These are phyloP conservation scores for Sminthurides aquaticus DNA, from an alignment of 2,888 invertebrate genomes.

Conservation along the genomic window DNA sequence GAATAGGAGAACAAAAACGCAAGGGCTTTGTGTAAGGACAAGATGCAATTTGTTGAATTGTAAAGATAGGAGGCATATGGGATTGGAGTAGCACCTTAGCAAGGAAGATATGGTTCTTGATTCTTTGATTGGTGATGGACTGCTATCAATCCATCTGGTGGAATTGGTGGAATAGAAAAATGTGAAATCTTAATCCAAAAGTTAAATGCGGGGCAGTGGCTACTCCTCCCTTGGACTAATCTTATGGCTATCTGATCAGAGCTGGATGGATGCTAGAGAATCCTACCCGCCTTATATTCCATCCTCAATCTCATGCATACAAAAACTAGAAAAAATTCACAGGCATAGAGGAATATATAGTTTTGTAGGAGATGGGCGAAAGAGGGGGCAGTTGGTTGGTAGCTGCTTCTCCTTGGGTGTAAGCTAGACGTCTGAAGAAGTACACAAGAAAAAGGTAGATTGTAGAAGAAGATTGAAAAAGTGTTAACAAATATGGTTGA, in stretches of 20 bases:
- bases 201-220: not conserved
- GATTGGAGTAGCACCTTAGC: too few relatives aligned
- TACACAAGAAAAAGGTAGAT: not conserved
- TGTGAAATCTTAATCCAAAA: too few relatives aligned
- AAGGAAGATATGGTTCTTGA: too few relatives aligned
- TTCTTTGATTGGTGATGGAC: too few relatives aligned
- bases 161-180: not conserved
- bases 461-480: not conserved
- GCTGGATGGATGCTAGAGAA: not conserved
- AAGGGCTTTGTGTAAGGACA: not conserved
- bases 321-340: too few relatives aligned
- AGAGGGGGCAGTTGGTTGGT: too few relatives aligned
- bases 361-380: too few relatives aligned
- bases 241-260: not conserved
- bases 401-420: too few relatives aligned
- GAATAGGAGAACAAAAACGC: not conserved
- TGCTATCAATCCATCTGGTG: not conserved
- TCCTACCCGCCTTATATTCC: not conserved
- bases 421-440: too few relatives aligned
- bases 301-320: too few relatives aligned
- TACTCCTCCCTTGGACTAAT: not conserved
- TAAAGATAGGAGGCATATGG: too few relatives aligned
- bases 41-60: not conserved
- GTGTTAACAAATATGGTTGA: not conserved
- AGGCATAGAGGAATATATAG: too few relatives aligned